phyloP scores from a whole-genome alignment of 2,113 vertebrate genomes.

The Plecotus auritus region DNA sequence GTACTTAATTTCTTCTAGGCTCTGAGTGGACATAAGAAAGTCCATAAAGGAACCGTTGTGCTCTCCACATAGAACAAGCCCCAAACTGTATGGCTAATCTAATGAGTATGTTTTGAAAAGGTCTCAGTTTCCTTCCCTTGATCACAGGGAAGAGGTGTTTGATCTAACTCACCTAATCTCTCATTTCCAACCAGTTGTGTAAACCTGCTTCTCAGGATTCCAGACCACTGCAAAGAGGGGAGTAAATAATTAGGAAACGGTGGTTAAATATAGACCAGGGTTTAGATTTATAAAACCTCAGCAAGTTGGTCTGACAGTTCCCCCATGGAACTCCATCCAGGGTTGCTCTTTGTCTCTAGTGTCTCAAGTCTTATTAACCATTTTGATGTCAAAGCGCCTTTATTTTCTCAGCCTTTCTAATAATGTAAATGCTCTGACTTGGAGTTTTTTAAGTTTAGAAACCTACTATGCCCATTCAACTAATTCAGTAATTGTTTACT shows the following conservation, averaged over 20 bases:
- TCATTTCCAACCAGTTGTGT: conserved; percentile 70
- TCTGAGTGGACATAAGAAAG: neutral
- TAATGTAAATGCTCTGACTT: neutral
- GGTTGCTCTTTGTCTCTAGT: neutral
- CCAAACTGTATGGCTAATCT: conserved; percentile 68
- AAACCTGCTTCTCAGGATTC: conserved; percentile 69
- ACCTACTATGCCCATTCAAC: neutral
- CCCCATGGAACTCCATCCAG: neutral
- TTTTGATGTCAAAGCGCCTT: neutral
- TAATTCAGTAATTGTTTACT: neutral
- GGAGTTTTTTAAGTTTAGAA: neutral
- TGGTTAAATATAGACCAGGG: conserved; percentile 45
- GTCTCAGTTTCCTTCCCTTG: conserved; percentile 57
- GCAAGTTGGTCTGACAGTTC: neutral
- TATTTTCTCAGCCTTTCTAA: conserved; percentile 6
- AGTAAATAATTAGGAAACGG: conserved; percentile 29
- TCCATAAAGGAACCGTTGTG: conserved; percentile 63
- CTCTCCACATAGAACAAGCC: conserved; percentile 62
- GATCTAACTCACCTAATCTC: conserved; percentile 70
- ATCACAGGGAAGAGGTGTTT: conserved; percentile 65
- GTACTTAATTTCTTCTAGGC: conserved; percentile 47
- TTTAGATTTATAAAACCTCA: neutral
- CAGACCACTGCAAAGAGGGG: conserved; percentile 45
- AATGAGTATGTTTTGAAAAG: conserved; percentile 66
- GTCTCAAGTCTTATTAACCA: neutral